These are phyloP conservation scores for Dryoscopus gambensis DNA, from an alignment of 2,113 vertebrate species.

Conservation along the genomic window DNA sequence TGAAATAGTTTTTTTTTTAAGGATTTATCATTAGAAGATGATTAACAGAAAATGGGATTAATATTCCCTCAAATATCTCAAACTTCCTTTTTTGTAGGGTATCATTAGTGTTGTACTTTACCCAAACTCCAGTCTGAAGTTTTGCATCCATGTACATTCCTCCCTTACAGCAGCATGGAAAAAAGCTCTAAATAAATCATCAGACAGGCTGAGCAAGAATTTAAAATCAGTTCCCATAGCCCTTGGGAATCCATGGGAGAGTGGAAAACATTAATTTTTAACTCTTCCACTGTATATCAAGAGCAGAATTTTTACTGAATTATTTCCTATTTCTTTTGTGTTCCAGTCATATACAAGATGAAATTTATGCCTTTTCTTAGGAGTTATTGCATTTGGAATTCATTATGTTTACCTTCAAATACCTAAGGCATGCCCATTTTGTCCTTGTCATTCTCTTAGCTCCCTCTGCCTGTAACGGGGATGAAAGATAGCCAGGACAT, in stretches of 20 bases:
- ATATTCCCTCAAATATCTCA: background rate
- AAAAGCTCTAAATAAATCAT: conserved; percentile 21
- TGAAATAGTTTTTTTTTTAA: background rate
- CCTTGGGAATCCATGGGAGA: background rate
- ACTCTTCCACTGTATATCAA: background rate
- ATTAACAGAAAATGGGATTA: background rate
- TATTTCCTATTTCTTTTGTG: background rate
- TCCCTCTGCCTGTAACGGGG: background rate
- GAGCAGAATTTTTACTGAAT: background rate
- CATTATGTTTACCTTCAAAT: background rate
- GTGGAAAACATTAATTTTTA: conserved; percentile 17
- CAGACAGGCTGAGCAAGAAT: background rate
- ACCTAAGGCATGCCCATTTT: background rate
- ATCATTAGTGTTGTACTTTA: background rate
- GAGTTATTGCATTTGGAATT: background rate
- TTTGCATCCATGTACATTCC: background rate
- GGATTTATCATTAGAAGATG: background rate
- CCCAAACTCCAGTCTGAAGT: background rate
- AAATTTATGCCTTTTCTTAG: background rate
- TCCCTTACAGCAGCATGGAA: background rate
- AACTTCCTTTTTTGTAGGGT: background rate
- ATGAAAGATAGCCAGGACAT: background rate
- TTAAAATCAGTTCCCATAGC: background rate
- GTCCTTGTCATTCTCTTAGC: background rate
- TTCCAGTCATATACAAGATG: background rate